These are phyloP conservation scores for Heterotis niloticus DNA, from an alignment of 2,113 vertebrate species.

Conservation along the genomic window DNA sequence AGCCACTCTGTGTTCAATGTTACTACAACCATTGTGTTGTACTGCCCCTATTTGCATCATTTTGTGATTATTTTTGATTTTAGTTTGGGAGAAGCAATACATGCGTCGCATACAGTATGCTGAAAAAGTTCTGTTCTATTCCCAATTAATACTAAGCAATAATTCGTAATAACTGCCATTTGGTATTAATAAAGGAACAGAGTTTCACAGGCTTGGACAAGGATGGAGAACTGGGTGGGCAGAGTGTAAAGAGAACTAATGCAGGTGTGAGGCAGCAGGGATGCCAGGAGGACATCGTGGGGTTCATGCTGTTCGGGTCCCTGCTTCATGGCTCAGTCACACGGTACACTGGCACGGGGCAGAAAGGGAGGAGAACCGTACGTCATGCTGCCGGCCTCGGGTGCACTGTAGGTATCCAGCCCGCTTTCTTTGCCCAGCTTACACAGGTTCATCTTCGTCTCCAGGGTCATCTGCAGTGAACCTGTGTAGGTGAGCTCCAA, in stretches of 20 bases:
- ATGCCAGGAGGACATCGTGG: not conserved
- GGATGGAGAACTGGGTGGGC: not conserved
- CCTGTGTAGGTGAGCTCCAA: slow-evolving; percentile 78
- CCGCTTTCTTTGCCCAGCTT: slow-evolving; percentile 76
- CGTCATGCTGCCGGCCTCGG: slow-evolving; percentile 55
- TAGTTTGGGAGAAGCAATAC: no score
- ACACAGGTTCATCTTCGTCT: slow-evolving; percentile 84
- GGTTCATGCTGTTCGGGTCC: not conserved
- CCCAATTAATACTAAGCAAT: not conserved
- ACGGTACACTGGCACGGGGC: not conserved
- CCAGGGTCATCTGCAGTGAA: slow-evolving; percentile 79
- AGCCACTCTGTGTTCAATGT: no score
- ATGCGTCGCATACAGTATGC: no score
- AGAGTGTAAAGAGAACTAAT: not conserved
- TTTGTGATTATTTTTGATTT: no score
- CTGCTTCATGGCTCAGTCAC: not conserved
- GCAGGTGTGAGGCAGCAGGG: not conserved
- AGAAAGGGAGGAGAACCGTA: slow-evolving; percentile 39
- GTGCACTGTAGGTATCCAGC: slow-evolving; percentile 47
- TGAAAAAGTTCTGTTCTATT: not conserved
- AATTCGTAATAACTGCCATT: not conserved
- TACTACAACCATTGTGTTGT: no score
- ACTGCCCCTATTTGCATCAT: no score
- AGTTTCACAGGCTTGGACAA: not conserved
- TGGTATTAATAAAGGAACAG: not conserved